Percentiles rank a stretch among this genome's conserved stretches.
Evolutionary conservation across 2,797 vertebrate genomes (phyloP).

Genomic region (Onychomys torridus): DNA sequence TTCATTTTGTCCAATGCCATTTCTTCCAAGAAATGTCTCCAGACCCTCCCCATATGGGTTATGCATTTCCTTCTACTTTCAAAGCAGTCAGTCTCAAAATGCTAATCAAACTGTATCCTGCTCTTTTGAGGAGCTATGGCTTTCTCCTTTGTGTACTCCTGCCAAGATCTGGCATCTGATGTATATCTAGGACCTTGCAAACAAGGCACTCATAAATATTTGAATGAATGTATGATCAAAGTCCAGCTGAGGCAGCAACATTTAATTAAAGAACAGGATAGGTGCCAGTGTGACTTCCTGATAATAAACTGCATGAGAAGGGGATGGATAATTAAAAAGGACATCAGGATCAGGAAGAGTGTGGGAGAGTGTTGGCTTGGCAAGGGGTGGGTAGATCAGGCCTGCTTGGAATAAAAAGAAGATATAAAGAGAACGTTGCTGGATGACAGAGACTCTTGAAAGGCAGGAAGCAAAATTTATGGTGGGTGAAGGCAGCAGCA

Average conservation of each 20-base stretch:
- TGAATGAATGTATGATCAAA: constrained; percentile 20
- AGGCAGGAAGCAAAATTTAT: constrained; percentile 54
- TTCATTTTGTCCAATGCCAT: not conserved
- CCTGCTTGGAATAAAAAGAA: constrained; percentile 35
- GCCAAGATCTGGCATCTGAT: not conserved
- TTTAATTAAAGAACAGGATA: constrained; percentile 45
- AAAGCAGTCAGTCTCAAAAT: not conserved
- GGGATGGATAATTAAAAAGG: not conserved
- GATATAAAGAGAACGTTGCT: constrained; percentile 28
- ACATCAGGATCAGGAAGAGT: not conserved
- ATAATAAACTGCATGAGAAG: constrained; percentile 34
- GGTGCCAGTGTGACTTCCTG: not conserved
- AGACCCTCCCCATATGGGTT: not conserved
- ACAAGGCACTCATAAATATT: constrained; percentile 16
- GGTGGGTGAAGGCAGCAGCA: not conserved
- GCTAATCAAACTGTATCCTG: not conserved
- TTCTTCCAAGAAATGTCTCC: not conserved
- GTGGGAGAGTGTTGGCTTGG: constrained; percentile 40
- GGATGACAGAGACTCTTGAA: constrained; percentile 53
- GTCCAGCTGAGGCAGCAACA: not conserved
- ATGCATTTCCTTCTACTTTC: not conserved
- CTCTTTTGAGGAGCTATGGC: not conserved
- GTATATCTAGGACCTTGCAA: not conserved
- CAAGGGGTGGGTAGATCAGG: not conserved
- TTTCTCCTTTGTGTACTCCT: not conserved